Evolutionary conservation across 1,140 invertebrate species (phyloP).

Genomic region (Drosophila auraria): DNA sequence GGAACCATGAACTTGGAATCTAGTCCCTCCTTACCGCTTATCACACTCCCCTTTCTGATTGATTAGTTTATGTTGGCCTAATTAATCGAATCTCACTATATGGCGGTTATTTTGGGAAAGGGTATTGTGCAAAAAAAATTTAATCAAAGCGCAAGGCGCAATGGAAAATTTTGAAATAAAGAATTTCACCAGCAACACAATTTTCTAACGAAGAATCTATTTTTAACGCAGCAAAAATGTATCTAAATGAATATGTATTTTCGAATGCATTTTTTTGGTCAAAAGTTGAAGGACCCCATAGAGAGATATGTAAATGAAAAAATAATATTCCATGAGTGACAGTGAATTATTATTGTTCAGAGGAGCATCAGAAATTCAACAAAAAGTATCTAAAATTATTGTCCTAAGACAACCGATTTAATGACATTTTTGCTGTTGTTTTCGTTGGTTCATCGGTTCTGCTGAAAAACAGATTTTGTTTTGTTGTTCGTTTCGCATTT

Average conservation of each 20-base stretch:
- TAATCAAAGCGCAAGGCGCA: conserved; percentile 17
- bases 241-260: conserved; percentile 32
- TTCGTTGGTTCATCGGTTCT: background rate
- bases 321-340: conserved; percentile 13
- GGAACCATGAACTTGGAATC: conserved; percentile 60
- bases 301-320: conserved; percentile 33
- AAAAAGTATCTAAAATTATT: conserved; percentile 36
- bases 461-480: conserved; percentile 28
- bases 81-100: conserved; percentile 37
- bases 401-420: conserved; percentile 25
- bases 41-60: conserved; percentile 50
- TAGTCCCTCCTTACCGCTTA: conserved; percentile 13
- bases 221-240: conserved; percentile 32
- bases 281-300: conserved; percentile 49
- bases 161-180: conserved; percentile 45
- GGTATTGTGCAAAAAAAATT: conserved; percentile 3
- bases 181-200: conserved; percentile 2
- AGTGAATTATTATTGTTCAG: conserved; percentile 25
- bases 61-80: conserved; percentile 55
- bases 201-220: conserved; percentile 47
- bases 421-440: background rate
- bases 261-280: conserved; percentile 47
- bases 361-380: conserved; percentile 4
- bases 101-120: conserved; percentile 2
- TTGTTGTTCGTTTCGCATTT: conserved; percentile 28